Evolutionary conservation across 2,113 vertebrate genomes (phyloP), one percentile per base, ranked within the genome.

Genomic region (Romanogobio albipinnatus): DNA sequence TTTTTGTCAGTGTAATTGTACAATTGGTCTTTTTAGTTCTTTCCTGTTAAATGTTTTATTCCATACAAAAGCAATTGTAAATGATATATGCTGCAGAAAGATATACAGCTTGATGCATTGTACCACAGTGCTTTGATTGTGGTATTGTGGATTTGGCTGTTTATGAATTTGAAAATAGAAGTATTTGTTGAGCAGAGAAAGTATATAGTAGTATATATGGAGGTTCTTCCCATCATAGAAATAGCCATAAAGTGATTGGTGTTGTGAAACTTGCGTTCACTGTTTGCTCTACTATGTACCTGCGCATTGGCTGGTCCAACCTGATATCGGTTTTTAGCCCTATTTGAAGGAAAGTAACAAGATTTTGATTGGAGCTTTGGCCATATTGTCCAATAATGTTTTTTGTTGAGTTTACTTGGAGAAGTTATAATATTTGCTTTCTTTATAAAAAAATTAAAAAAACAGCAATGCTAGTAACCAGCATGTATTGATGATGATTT

Each of bases 1-100:
- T 56, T 76, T 58, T 77, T 77, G 29, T 77, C 29, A 39, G 29
- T 58, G 15, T 58, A 58, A 58, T 77, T 77, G 9, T n/a, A 33
- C 26, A 7, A 29, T 53, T 76, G 9, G 0, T 19, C 14, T 58
- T 76, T 76, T 76, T 58, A 56, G 49, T 56, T 53, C 4, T 15
- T 75, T 33, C 24, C 9, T 39, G 29, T 70, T 39, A 17, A 70
- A 33, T 45, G 11, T 24, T 10, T 71, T 10, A 45, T 47, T n/a
- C 43, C 2, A 7, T n/a, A 22, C 9, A 43, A 71, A 71, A 73
- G 3, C 5, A 13, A 7, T 39, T 39, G 7, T 39, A 39, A 39
- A 39, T 7, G 5, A 39, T 39, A 39, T 39, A 39, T 6, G 6
- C 39, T 9, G 36, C 68, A 13, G 19, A 71, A n/a, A n/a, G 1